These are phyloP conservation scores for Bombus vancouverensis DNA, from an alignment of 1,140 invertebrate genomes.

Conservation along the genomic window DNA sequence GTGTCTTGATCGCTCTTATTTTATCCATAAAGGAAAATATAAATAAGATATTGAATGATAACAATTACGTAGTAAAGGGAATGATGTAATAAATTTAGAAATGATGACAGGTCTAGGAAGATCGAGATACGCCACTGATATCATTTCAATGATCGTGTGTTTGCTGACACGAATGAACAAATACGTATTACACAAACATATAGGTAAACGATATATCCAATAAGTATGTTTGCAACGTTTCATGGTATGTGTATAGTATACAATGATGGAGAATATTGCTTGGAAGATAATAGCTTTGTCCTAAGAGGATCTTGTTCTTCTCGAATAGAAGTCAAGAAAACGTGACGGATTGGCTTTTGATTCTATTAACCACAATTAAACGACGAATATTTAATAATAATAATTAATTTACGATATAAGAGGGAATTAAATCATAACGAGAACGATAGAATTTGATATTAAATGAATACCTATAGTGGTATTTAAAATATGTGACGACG, in stretches of 20 bases:
- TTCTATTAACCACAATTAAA: no score
- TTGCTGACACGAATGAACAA: background rate
- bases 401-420: background rate
- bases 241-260: background rate
- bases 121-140: background rate
- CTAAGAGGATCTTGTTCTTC: background rate
- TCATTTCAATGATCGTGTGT: slow-evolving; percentile 6
- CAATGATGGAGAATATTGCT: background rate
- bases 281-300: background rate
- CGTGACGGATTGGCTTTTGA: no score
- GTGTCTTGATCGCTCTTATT: background rate
- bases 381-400: no score
- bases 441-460: background rate
- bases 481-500: no score
- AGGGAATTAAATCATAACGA: background rate
- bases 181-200: slow-evolving; percentile 9
- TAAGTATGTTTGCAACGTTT: slow-evolving; percentile 9
- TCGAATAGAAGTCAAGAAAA: no score
- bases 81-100: background rate
- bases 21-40: background rate
- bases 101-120: background rate
- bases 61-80: background rate
- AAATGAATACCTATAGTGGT: background rate
- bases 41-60: background rate
- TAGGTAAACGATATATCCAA: background rate